phyloP scores from a whole-genome alignment of 37 sponge, comb jelly and placozoan species.

The Aplysina aerophoba region DNA sequence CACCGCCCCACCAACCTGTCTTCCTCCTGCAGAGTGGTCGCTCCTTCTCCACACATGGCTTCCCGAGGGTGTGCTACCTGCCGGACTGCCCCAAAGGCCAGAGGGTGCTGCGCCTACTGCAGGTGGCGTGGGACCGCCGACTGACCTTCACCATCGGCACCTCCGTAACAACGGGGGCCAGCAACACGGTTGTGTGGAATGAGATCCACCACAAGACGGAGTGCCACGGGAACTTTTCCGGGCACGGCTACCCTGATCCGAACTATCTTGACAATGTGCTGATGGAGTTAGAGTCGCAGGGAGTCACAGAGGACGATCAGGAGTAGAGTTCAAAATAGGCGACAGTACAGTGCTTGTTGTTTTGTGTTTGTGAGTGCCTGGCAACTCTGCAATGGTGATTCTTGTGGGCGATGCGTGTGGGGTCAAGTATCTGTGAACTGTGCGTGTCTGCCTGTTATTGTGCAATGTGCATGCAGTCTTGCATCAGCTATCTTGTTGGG shows the following conservation, averaged over 20 bases:
- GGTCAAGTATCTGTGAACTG: too few species aligned
- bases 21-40: slow-evolving; percentile 62
- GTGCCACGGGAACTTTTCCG: slow-evolving; percentile 59
- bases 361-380: too few species aligned
- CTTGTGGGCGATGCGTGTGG: neutral
- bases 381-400: too few species aligned
- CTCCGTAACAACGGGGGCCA: slow-evolving; percentile 86
- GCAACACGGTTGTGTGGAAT: slow-evolving; percentile 95
- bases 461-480: too few species aligned
- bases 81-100: slow-evolving; percentile 88
- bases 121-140: slow-evolving; percentile 86
- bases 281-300: slow-evolving; percentile 91
- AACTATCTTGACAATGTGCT: slow-evolving; percentile 89
- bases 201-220: slow-evolving; percentile 99
- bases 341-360: too few species aligned
- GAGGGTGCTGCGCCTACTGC: slow-evolving; percentile 83
- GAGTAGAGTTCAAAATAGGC: neutral
- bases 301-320: slow-evolving; percentile 67
- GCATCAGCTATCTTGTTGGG: neutral
- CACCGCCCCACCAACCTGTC: neutral
- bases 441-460: too few species aligned
- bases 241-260: slow-evolving; percentile 98
- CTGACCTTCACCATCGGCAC: slow-evolving; percentile 98
- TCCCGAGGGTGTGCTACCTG: slow-evolving; percentile 92
- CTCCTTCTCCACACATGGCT: slow-evolving; percentile 70